Evolutionary conservation across 2,888 invertebrate genomes (phyloP), one percentile per base, ranked within the genome.

Genomic region (Tridacna crocea): DNA sequence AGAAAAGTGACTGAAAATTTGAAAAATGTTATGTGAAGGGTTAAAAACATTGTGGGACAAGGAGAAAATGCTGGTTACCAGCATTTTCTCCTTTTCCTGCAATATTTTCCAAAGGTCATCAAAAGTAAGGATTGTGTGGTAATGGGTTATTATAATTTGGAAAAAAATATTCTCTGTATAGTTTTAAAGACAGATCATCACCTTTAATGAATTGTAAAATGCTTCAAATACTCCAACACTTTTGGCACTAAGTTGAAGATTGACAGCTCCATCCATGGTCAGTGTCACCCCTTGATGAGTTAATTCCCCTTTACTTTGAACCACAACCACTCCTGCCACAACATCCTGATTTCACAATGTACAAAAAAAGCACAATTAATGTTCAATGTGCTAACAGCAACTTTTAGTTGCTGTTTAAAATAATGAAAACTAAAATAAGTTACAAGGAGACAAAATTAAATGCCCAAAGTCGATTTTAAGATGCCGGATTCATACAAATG

Each of bases 211-310:
- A 94, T 98, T 98, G 90, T 98, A 98, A 94, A 99, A 98, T 1
- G 99, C 98, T 93, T 99, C 99, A 92, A 99, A 97, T 77, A 98
- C 96, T 15, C 98, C 98, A 70, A 97, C 97, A 95, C 97, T 98
- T 94, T 98, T 99, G 19, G 97, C 96, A 94, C 98, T 98, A 22
- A 98, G 95, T 94, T 98, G 98, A 83, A 99, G 95, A 94, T 97
- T 97, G 0, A 98, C 98, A 4, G 96, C 96, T 10, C 99, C 99
- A 92, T 98, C 98, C 95, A 98, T 96, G 0, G 96, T 95, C 58
- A 99, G 95, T n/a, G 96, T 95, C 78, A 99, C 97, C 0, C 99
- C 99, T 95, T 99, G 99, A 93, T 99, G 99, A 92, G 97, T 97
- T 24, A 97, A 95, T 90, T 98, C 98, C 0, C 96, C 95, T 86